Base-by-base conservation (phyloP, 2,113 vertebrate genomes). In the Himantopus leucocephalus region DNA sequence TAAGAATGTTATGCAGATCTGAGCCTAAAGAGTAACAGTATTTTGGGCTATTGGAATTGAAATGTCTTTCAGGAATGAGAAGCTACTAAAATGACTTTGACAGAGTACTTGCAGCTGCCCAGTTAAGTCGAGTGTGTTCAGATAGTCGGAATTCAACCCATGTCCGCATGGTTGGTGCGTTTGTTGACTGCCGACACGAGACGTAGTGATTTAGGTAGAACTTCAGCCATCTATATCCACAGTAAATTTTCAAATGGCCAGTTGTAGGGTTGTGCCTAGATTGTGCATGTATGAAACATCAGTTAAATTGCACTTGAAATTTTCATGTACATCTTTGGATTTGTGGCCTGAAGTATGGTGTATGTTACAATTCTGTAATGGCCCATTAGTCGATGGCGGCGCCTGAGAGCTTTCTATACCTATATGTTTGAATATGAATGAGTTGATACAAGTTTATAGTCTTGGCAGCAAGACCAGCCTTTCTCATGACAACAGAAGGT, bases 161-260 rank as follows among this genome's bases (percentile, higher is more conserved):
- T 53, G 10, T 74, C 59, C 0, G 0, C 23, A 1, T 50, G 59
- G 3, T 12, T 66, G 30, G 13, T 84, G 41, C 13, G 77, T 77
- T 4, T 41, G 12, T 78, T 48, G 75, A 26, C 21, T 62, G 19
- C 24, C 2, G 5, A 43, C 11, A 45, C 0, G 0, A 55, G 22
- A 50, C 5, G 1, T 3, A 5, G 29, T 55, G 26, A 18, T 89
- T 47, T 59, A 67, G n/a, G 27, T 43, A 79, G 60, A 91, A 50
- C 27, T 53, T 80, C 39, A 89, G 8, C 53, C 10, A 5, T 60
- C 58, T 76, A 12, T 23, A 30, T n/a, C 14, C 45, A 71, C 7
- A 7, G 15, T 34, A 50, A 35, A 11, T 60, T 63, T 93, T 81
- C 71, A 64, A 96, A 32, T 50, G 39, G 8, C 30, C 14, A 5